Evolutionary conservation across 2,888 invertebrate genomes (phyloP).

Genomic region (Synergus itoensis): DNA sequence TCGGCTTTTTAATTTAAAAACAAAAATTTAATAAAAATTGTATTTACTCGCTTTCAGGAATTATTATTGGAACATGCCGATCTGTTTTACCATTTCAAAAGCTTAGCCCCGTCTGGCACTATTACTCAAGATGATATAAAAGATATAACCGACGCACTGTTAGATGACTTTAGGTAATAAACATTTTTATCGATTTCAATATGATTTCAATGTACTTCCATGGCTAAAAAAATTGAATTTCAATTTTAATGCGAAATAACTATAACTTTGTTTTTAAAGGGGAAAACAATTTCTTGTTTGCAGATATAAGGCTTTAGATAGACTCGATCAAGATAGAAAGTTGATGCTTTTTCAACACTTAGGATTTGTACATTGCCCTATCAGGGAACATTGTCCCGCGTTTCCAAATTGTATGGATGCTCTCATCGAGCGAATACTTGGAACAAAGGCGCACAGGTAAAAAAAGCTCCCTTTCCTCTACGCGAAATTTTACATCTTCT

Average conservation of each 20-base stretch:
- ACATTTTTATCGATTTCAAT: conserved; percentile 21
- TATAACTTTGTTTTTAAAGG: conserved; percentile 6
- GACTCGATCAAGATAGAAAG: conserved; percentile 96
- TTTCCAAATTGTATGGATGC: conserved; percentile 90
- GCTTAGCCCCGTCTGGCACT: conserved; percentile 92
- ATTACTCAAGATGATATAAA: conserved; percentile 96
- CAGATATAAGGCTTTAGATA: conserved; percentile 95
- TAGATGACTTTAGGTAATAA: conserved; percentile 91
- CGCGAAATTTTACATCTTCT: conserved; percentile 17
- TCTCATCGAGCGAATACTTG: conserved; percentile 85
- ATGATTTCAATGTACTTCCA: conserved; percentile 17
- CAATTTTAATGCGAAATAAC: conserved; percentile 30
- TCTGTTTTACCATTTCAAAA: conserved; percentile 95
- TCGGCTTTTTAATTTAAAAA: not conserved
- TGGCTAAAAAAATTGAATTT: not conserved
- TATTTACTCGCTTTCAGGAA: conserved; percentile 81
- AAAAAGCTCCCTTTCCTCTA: conserved; percentile 43
- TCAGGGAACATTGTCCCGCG: conserved; percentile 95
- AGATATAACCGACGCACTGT: conserved; percentile 93
- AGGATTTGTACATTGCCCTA: conserved; percentile 97
- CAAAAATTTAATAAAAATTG: conserved; percentile 22
- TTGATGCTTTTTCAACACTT: conserved; percentile 96
- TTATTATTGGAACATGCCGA: conserved; percentile 94
- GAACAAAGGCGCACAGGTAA: conserved; percentile 83
- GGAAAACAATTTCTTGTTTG: conserved; percentile 46